Evolutionary conservation across 2,888 invertebrate genomes (phyloP), one percentile per base, ranked within the genome.

Genomic region (Osmoderma eremita): DNA sequence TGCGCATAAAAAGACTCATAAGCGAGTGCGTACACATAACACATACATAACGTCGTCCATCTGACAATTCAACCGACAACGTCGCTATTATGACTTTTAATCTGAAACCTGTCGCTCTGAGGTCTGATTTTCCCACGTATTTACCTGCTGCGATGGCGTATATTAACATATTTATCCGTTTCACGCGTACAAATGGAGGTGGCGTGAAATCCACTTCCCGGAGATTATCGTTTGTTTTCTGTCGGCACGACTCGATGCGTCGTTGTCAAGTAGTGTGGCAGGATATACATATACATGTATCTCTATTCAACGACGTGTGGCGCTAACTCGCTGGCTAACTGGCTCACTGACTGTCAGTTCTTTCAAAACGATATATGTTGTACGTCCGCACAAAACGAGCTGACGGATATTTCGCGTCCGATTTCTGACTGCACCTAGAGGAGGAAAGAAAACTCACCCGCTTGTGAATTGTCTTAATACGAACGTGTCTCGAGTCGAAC

Each of bases 121-220:
- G 53, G 8, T 53, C 53, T 36, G 53, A 53, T 53, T 53, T 53
- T n/a, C 17, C 15, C 17, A 15, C 30, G 24, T 13, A 38, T 38
- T 10, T 17, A 36, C 13, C 15, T 36, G 38, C 36, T 38, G 17
- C 15, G 38, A 18, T 17, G 53, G 53, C 36, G 36, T 36, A 36
- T 36, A 53, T 53, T 53, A 53, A 53, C 53, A 53, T 53, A 53
- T 53, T 53, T 36, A 53, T 53, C 38, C 38, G 53, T 38, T 53
- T 53, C 17, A n/a, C 24, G 53, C 22, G 53, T 17, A 12, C 4
- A 1, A 2, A 30, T 10, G 1, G 30, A 30, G 5, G 6, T 5
- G 8, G 50, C 30, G 13, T 51, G 50, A 30, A 30, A 30, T 24
- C 15, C n/a, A 38, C 38, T 36, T n/a, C 53, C 17, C 38, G 17